Base-by-base conservation (phyloP, 2,888 invertebrate species). In the Tribolium freemani region DNA sequence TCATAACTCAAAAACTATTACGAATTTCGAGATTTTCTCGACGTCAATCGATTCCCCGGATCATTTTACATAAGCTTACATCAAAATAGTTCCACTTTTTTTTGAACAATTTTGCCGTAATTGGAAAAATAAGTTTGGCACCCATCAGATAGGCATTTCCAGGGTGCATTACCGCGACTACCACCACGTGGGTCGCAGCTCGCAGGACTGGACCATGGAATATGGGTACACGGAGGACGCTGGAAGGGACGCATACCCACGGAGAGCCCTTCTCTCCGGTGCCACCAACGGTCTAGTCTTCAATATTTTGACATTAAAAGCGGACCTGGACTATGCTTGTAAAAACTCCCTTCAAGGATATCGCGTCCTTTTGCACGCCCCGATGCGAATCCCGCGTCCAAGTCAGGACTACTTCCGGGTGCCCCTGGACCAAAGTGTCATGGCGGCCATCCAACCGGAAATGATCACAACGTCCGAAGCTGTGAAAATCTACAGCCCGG, bases 381-480 rank as follows among this genome's bases (percentile, higher is more conserved):
- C 93, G 0, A 91, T 90, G 16, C 91, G 92, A 80, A 84, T 91
- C 30, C 92, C 93, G 0, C 86, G 90, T 69, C 89, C 92, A 6
- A 90, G 91, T 1, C 90, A 92, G 76, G 91, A 92, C 80, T 93
- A 91, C 80, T 92, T 93, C 83, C 88, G 92, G 58, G 89, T 92
- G 26, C 92, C 93, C 9, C 85, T 92, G 68, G 89, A 90, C 57
- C 91, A 92, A 81, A 91, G 92, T 81, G 90, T 93, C 0, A 87
- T 92, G 2, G 91, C 91, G 1, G 90, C 91, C 0, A 90, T 93
- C 10, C 90, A 91, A 80, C 93, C 93, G 2, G 90, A 91, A 81
- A 92, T 93, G 88, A 93, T 93, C 84, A 91, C 90, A 1, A 93
- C 93, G 0, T 91, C 92, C 0, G 88, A 89, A 50, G 91, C 91